Conservation (phyloP, 2,797 vertebrate genomes). For the Pangasius djambal region DNA sequence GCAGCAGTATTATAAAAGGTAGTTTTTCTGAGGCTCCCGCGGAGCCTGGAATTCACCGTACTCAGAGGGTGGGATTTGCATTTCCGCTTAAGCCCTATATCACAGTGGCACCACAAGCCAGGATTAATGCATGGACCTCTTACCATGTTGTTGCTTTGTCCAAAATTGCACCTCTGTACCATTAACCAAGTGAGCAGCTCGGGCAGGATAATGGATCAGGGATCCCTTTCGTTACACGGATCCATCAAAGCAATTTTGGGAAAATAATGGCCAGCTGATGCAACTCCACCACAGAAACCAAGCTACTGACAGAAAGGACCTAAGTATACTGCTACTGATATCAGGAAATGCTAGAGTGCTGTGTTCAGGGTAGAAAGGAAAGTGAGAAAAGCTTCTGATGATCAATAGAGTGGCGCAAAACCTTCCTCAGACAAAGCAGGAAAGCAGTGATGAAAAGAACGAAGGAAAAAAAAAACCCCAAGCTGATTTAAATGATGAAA, state of each 20-base stretch:
- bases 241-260: constrained; percentile 19
- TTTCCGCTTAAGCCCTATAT: not conserved
- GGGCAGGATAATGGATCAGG: constrained; percentile 27
- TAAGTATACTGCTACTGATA: not conserved
- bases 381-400: constrained; percentile 11
- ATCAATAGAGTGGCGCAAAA: constrained; percentile 1
- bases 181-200: constrained; percentile 14
- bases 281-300: not conserved
- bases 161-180: constrained; percentile 1
- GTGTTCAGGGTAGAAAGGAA: not conserved
- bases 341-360: constrained; percentile 9
- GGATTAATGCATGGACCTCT: constrained; percentile 6
- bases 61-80: not conserved
- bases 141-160: not conserved
- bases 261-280: constrained; percentile 15
- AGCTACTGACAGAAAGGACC: not conserved
- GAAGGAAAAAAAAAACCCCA: not conserved
- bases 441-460: not conserved
- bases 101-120: not conserved
- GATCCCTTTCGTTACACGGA: not conserved
- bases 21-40: not conserved
- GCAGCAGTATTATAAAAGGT: not conserved
- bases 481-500: not conserved
- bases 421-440: constrained; percentile 7
- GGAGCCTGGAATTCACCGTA: not conserved